These are phyloP conservation scores for Ichneumon xanthorius DNA, from an alignment of 2,888 invertebrate species.

Conservation along the genomic window DNA sequence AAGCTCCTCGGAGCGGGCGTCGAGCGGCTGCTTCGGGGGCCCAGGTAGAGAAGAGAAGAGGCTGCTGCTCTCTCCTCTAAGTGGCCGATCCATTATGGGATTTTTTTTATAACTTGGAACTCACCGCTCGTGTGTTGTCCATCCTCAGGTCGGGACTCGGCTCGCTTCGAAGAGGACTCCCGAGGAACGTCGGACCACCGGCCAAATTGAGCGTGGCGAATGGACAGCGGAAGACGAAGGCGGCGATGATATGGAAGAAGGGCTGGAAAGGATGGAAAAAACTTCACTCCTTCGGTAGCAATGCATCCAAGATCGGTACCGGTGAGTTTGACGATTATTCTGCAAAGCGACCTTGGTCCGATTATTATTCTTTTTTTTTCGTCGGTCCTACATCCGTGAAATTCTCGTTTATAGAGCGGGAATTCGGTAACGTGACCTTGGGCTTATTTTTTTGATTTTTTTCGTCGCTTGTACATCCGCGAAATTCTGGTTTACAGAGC, in stretches of 20 bases:
- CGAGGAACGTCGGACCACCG: slow-evolving; percentile 71
- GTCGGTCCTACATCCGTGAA: not conserved
- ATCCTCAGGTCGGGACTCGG: slow-evolving; percentile 81
- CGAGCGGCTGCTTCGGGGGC: not conserved
- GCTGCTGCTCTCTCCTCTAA: not conserved
- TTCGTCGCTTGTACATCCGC: not conserved
- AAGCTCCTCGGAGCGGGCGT: not conserved
- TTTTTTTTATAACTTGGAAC: slow-evolving; percentile 17
- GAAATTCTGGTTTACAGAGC: not conserved
- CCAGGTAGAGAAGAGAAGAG: slow-evolving; percentile 48
- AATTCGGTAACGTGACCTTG: not conserved
- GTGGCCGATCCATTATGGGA: slow-evolving; percentile 2
- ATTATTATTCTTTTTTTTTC: not conserved
- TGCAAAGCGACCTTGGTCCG: not conserved
- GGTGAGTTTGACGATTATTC: slow-evolving; percentile 67
- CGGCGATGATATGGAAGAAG: slow-evolving; percentile 83
- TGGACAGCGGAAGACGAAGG: slow-evolving; percentile 80
- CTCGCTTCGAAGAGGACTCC: slow-evolving; percentile 79
- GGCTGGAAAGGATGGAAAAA: slow-evolving; percentile 91
- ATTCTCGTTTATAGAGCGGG: not conserved
- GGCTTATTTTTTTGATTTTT: not conserved
- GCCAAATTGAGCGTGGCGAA: slow-evolving; percentile 69
- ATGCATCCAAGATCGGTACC: slow-evolving; percentile 89
- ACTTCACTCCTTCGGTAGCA: slow-evolving; percentile 90
- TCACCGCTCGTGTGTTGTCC: slow-evolving; percentile 2